Evolutionary conservation across 2,113 vertebrate genomes (phyloP), one percentile per base, ranked within the genome.

Genomic region (Equus przewalskii): DNA sequence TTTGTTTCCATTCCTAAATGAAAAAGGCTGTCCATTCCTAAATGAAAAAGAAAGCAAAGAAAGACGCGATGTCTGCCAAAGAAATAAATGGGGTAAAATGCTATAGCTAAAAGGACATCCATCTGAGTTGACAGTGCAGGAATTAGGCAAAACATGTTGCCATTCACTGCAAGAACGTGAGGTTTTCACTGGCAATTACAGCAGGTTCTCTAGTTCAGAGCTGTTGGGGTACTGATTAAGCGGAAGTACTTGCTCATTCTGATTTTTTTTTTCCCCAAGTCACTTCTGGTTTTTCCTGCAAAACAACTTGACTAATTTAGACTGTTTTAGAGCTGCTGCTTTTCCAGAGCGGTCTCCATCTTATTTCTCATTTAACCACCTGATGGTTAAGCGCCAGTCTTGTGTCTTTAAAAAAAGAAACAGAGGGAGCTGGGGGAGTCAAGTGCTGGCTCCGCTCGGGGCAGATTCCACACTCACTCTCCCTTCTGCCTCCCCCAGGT

Each of bases 401-500:
- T 19, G 67, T 46, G 75, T 10, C 64, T 76, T 51, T 24, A 7
- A 12, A 73, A 33, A 46, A 41, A 41, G 36, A 41, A 41, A 41
- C 36, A 41, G 36, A 41, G 36, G 36, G 36, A 41, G 36, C 36
- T 41, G 36, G 36, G 36, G 36, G 36, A 41, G 36, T 3, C 78
- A 11, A 1, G n/a, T 26, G 67, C 49, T 36, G 72, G 49, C 22
- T 12, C n/a, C 46, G 33, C 11, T 30, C 19, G 58, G 92, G 0
- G 0, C 69, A 3, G 49, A 28, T 41, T 3, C 60, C 65, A 54
- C 60, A 1, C 41, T 95, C 72, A 96, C 87, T 30, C 91, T 26
- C 30, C 89, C 91, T 94, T 60, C 60, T 94, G 62, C 72, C 58
- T 96, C 64, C 91, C 44, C 49, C 94, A 99, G 99, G 98, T 98